Evolutionary conservation across 2,797 vertebrate species (phyloP), one percentile per base, ranked within the genome.

Genomic region (Thaleichthys pacificus): DNA sequence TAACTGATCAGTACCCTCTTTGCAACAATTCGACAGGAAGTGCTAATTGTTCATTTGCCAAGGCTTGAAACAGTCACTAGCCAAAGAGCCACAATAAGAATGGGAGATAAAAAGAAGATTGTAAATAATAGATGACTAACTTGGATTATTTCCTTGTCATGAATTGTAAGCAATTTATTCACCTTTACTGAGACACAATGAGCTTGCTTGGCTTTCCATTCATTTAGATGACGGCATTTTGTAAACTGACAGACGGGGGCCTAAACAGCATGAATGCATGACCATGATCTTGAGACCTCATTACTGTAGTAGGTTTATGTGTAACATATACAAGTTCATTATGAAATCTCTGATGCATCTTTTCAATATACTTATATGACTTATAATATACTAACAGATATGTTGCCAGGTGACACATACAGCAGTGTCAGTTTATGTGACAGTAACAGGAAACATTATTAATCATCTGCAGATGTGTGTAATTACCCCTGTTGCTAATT

Each of bases 401-500:
- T 56, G 17, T n/a, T 5, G 17, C 19, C 51, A 56, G 51, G 15
- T 56, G 51, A 56, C 19, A n/a, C 9, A 51, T 5, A 17, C 15
- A n/a, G 19, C 19, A 17, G 19, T 56, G 51, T 56, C 15, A 17
- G 17, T 56, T 17, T n/a, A n/a, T 56, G 51, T 56, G 51, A 17
- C 19, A n/a, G n/a, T n/a, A n/a, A n/a, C 19, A 56, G 65, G 74
- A 42, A 51, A 75, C 72, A 78, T 15, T 84, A 74, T 83, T 85
- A 88, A 87, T 91, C 89, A 92, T 86, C 76, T 84, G 56, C 19
- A 77, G 80, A 72, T 70, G 82, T 85, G 89, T 86, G 85, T 89
- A 91, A 93, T 93, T 91, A 90, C 83, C 87, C 82, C 83, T 85
- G 88, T 82, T 89, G 87, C 89, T 91, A 91, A 92, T 90, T 89